A percentile compares a stretch with the other conserved stretches of the same genome.
These are phyloP conservation scores for Halotydeus destructor DNA, from an alignment of 1,140 invertebrate species.

Conservation along the genomic window DNA sequence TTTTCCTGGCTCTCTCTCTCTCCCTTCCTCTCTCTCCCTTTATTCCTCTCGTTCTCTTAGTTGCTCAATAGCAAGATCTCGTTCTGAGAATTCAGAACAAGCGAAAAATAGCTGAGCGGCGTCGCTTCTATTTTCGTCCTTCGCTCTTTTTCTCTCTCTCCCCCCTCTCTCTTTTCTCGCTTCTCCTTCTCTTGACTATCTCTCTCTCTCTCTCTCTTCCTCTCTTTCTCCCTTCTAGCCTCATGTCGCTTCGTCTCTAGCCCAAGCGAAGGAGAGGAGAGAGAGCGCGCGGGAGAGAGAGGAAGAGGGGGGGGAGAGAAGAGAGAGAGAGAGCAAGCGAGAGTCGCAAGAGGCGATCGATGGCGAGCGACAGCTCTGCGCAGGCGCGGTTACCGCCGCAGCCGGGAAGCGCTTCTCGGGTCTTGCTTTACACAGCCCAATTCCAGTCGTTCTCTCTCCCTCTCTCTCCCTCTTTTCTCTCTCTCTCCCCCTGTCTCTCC, in stretches of 20 bases:
- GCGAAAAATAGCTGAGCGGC: too few species aligned
- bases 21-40: not conserved
- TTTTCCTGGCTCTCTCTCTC: not conserved
- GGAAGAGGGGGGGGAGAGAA: not conserved
- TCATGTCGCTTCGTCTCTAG: not conserved
- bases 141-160: slow-evolving; percentile 1
- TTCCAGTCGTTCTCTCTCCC: too few species aligned
- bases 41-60: not conserved
- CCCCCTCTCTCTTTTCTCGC: too few species aligned
- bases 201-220: not conserved
- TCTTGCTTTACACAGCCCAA: not conserved
- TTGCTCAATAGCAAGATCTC: too few species aligned
- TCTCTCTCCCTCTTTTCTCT: too few species aligned
- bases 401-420: not conserved
- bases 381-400: not conserved
- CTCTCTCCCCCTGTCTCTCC: too few species aligned
- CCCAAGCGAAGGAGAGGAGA: not conserved
- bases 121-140: too few species aligned
- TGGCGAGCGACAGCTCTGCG: not conserved
- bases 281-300: not conserved
- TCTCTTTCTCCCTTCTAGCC: not conserved
- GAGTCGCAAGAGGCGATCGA: not conserved
- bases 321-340: not conserved
- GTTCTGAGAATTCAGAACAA: too few species aligned
- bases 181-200: too few species aligned